A percentile compares a stretch with the other conserved stretches of the same genome.
Evolutionary conservation across 2,113 vertebrate species (phyloP).

Genomic region (Balaeniceps rex): DNA sequence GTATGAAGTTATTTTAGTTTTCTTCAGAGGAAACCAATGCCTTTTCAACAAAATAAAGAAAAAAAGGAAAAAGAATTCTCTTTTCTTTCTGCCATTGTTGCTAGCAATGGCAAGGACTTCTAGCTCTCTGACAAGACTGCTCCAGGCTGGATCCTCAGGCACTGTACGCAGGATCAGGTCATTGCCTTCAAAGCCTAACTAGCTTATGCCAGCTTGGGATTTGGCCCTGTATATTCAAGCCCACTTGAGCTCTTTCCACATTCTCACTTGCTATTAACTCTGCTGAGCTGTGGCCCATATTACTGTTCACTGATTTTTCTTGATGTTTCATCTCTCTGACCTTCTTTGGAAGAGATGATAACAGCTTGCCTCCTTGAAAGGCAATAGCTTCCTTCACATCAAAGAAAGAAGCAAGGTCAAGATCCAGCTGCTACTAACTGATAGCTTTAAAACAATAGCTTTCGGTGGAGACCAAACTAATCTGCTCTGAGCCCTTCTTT

Average conservation of each 20-base stretch:
- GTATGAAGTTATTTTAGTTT: conserved; percentile 17
- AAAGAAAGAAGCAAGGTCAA: conserved; percentile 6
- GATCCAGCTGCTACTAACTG: neutral
- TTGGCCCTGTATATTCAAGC: neutral
- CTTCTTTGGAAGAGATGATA: neutral
- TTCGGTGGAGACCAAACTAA: neutral
- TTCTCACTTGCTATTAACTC: neutral
- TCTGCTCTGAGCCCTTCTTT: neutral
- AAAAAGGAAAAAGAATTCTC: neutral
- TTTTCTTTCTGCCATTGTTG: conserved; percentile 5
- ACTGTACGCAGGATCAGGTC: neutral
- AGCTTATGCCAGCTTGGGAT: neutral
- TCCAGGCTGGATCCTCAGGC: neutral
- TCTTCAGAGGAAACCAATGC: conserved; percentile 4
- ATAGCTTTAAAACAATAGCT: conserved; percentile 23
- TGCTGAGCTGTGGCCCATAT: neutral
- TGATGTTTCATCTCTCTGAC: conserved; percentile 5
- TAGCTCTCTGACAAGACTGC: neutral
- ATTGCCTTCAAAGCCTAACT: neutral
- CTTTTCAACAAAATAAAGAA: conserved; percentile 25
- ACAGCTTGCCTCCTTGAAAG: neutral
- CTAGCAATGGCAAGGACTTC: neutral
- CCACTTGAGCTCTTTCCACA: neutral
- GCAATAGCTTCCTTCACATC: neutral
- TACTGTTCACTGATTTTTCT: neutral